Base-by-base conservation (phyloP, 2,888 invertebrate genomes). In the Thumatha senex region DNA sequence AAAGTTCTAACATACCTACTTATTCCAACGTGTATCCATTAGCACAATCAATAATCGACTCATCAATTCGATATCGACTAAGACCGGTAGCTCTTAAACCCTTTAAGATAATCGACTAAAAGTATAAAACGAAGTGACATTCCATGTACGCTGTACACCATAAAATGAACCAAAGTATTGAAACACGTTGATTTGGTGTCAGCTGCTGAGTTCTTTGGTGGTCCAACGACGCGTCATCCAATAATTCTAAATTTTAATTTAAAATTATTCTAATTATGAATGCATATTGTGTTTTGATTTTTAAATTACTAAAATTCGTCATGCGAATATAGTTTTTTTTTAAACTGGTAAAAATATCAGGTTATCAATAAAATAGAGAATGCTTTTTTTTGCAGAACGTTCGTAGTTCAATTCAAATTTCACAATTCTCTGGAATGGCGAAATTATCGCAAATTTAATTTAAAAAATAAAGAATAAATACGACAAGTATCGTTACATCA, bases 11-110 rank as follows among this genome's bases (percentile, higher is more conserved):
- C 18, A 24, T 24, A 24, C 18, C 18, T 24, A 24, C 18, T 24
- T 24, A 24, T 24, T 24, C 18, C 3, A 24, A 24, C 5, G 18
- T 48, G 56, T 50, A 46, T 56, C 56, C 64, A 62, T 68, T 64
- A 67, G 55, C 47, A 54, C 55, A 53, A 60, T 62, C 64, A 57
- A 59, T 65, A 68, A 66, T 66, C 66, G 58, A 54, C 50, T 66
- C 66, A 54, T 56, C 56, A 66, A 66, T 36, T 62, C 56, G 47
- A 48, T 47, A 60, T 63, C 52, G 51, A 47, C 51, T 56, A 84
- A 85, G 80, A 86, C 86, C 83, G 81, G 86, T 86, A 86, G 84
- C 85, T 60, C 67, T 70, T 78, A 79, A 82, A 80, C 78, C 81
- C 75, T 81, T 85, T 82, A 81, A 86, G 86, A 86, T 87, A 81